Conservation (phyloP, 2,888 invertebrate species). For the Myopa testacea region DNA sequence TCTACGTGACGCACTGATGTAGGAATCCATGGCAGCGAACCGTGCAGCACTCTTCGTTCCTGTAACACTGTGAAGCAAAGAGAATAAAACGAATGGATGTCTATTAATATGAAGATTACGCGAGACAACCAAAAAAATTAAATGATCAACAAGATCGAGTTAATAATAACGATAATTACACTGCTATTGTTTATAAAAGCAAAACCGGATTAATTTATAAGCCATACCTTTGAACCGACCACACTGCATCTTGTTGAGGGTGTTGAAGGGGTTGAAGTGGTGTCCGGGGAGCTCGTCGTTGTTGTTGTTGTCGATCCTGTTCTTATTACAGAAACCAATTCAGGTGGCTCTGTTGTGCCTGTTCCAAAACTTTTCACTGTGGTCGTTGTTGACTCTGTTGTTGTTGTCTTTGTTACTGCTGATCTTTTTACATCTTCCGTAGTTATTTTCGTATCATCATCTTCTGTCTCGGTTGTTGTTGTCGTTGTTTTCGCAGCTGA, state of each 20-base stretch:
- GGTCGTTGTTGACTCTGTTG: background rate
- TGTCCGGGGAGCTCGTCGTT: background rate
- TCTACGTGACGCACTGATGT: constrained; percentile 63
- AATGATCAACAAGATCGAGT: background rate
- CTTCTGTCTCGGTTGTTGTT: background rate
- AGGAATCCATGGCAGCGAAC: constrained; percentile 62
- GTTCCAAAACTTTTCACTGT: background rate
- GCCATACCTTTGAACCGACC: constrained; percentile 53
- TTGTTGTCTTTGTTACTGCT: constrained; percentile 2
- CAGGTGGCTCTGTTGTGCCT: background rate
- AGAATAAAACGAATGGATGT: background rate
- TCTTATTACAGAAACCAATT: background rate
- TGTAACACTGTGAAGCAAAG: constrained; percentile 55
- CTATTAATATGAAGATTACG: background rate
- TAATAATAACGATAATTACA: background rate
- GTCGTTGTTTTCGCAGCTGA: background rate
- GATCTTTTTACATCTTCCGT: background rate
- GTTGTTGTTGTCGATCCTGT: constrained; percentile 12
- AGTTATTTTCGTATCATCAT: background rate
- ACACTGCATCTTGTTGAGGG: constrained; percentile 44
- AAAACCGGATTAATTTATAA: constrained; percentile 2
- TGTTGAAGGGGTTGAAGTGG: background rate
- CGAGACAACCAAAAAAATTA: background rate
- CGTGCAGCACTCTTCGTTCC: constrained; percentile 59
- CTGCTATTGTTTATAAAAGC: background rate